Conservation (phyloP, 2,888 invertebrate genomes). For the Actias luna region DNA sequence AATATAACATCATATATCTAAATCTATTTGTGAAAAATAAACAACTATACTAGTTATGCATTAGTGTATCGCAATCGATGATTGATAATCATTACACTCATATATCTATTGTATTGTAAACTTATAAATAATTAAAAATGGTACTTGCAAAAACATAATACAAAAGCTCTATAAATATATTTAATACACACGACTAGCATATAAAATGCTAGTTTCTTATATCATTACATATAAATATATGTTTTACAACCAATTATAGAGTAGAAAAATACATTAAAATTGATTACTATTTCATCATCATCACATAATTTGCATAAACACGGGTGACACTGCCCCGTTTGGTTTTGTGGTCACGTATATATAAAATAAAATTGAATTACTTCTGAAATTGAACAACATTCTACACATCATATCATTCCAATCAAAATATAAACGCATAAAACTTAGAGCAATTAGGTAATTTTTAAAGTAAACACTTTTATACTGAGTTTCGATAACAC, state of each 20-base stretch:
- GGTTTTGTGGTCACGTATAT: too few relatives aligned
- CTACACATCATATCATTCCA: too few relatives aligned
- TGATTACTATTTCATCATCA: not conserved
- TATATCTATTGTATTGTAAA: constrained; percentile 4
- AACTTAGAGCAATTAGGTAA: too few relatives aligned
- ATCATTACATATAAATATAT: constrained; percentile 19
- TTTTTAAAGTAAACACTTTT: too few relatives aligned
- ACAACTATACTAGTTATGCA: constrained; percentile 38
- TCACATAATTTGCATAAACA: too few relatives aligned
- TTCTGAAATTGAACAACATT: too few relatives aligned
- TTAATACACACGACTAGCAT: constrained; percentile 68
- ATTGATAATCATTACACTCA: constrained; percentile 14
- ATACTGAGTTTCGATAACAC: too few relatives aligned
- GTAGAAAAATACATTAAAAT: not conserved
- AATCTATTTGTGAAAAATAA: constrained; percentile 61
- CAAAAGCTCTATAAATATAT: constrained; percentile 36
- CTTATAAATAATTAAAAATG: constrained; percentile 26
- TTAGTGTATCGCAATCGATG: constrained; percentile 18
- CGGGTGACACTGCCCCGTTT: too few relatives aligned
- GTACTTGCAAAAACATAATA: constrained; percentile 33
- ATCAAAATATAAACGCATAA: too few relatives aligned
- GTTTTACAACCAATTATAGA: not conserved
- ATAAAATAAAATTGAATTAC: too few relatives aligned
- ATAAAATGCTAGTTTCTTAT: constrained; percentile 55
- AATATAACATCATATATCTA: constrained; percentile 61